A percentile compares a stretch with the other conserved stretches of the same genome.
phyloP scores from a whole-genome alignment of 2,797 vertebrate species.

The Chaenodraco wilsoni region DNA sequence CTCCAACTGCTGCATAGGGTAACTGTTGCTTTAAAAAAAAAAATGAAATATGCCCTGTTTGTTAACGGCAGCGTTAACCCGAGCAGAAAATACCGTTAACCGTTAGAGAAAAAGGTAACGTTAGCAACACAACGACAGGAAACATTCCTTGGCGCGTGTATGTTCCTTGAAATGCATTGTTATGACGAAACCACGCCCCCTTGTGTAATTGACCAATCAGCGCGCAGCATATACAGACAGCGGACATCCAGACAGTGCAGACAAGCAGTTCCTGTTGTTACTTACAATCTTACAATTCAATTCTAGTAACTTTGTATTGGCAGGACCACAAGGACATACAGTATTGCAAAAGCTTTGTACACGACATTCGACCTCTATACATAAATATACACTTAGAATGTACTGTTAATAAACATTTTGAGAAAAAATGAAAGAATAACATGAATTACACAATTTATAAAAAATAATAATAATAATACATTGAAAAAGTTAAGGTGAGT shows the following conservation, averaged over 20 bases:
- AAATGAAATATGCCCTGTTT: background rate
- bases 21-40: background rate
- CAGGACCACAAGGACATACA: no score
- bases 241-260: slow-evolving; percentile 57
- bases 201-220: slow-evolving; percentile 46
- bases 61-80: slow-evolving; percentile 3
- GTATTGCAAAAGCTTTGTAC: no score
- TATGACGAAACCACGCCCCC: slow-evolving; percentile 69
- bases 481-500: no score
- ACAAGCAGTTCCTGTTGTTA: slow-evolving; percentile 58
- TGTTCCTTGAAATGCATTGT: slow-evolving; percentile 80
- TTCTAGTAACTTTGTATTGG: no score
- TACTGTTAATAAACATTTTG: no score
- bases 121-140: slow-evolving; percentile 55
- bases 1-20: slow-evolving; percentile 41
- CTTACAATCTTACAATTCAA: background rate
- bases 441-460: no score
- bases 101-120: background rate
- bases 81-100: slow-evolving; percentile 20
- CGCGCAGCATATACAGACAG: slow-evolving; percentile 65
- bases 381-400: no score
- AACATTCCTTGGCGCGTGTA: slow-evolving; percentile 83
- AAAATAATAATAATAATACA: no score
- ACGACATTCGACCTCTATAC: no score
- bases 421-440: no score